Conservation (phyloP, 2,888 invertebrate species). For the Leptura quadrifasciata region DNA sequence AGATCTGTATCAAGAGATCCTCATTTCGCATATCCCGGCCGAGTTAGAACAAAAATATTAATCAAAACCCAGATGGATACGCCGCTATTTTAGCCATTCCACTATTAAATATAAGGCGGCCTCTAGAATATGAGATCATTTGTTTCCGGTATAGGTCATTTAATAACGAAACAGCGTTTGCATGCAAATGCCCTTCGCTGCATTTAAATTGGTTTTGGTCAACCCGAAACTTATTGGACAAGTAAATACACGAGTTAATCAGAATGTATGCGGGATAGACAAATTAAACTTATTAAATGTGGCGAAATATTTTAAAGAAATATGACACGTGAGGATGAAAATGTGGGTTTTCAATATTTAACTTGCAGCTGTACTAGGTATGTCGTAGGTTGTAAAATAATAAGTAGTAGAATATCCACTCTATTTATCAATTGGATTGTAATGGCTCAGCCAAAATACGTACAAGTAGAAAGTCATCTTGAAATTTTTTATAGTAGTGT, state of each 20-base stretch:
- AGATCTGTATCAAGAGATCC: too few relatives aligned
- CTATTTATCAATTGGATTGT: neutral
- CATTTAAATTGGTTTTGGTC: slow-evolving; percentile 48
- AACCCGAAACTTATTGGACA: slow-evolving; percentile 48
- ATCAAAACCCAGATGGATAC: neutral
- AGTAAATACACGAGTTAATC: slow-evolving; percentile 45
- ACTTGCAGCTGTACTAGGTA: neutral
- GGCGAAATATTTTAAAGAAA: neutral
- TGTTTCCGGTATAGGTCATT: slow-evolving; percentile 51
- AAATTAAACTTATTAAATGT: neutral
- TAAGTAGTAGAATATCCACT: neutral
- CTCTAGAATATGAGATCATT: slow-evolving; percentile 45
- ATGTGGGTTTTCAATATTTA: neutral
- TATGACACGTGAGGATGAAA: neutral
- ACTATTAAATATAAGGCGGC: slow-evolving; percentile 36
- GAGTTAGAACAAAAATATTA: slow-evolving; percentile 28
- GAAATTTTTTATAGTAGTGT: too few relatives aligned
- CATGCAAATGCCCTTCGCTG: slow-evolving; percentile 49
- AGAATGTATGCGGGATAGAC: slow-evolving; percentile 22
- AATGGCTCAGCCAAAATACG: too few relatives aligned
- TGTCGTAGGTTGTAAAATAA: neutral
- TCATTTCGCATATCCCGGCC: neutral
- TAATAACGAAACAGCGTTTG: slow-evolving; percentile 51
- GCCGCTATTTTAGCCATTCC: slow-evolving; percentile 21
- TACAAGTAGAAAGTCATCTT: too few relatives aligned